Evolutionary conservation across 2,888 invertebrate species (phyloP).

Genomic region (Hylaea fasciaria): DNA sequence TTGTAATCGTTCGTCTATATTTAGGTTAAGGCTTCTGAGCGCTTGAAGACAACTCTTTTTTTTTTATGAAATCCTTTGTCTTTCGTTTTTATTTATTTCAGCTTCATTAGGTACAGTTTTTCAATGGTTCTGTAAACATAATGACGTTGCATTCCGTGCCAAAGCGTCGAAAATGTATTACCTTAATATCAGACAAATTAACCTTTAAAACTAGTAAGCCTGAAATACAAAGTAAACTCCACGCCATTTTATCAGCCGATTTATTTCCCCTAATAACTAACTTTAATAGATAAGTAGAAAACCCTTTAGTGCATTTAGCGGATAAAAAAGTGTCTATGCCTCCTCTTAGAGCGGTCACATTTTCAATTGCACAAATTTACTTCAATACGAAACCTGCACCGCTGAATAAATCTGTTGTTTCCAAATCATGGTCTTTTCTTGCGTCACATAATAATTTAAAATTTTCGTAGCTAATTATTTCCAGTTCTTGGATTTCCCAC

Average conservation of each 20-base stretch:
- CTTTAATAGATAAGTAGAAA: background rate
- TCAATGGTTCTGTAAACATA: no score
- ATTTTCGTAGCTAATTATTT: conserved; percentile 32
- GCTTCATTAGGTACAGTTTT: conserved; percentile 1
- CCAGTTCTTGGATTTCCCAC: conserved; percentile 33
- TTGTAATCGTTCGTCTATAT: conserved; percentile 75
- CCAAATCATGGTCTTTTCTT: conserved; percentile 34
- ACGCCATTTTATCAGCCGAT: conserved; percentile 3
- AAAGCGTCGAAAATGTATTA: background rate
- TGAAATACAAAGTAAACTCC: background rate
- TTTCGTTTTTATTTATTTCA: conserved; percentile 33
- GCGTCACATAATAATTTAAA: conserved; percentile 35
- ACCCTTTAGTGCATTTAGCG: background rate
- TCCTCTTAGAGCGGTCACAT: conserved; percentile 1
- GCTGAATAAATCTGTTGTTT: conserved; percentile 32
- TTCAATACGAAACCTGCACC: conserved; percentile 23
- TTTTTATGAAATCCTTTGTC: conserved; percentile 43
- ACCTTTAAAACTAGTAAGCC: background rate
- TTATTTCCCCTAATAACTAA: conserved; percentile 1
- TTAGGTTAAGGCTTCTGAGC: conserved; percentile 77
- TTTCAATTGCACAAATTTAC: conserved; percentile 16
- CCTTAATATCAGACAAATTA: background rate
- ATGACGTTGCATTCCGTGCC: background rate
- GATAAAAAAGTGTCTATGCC: conserved; percentile 12
- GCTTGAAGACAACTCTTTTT: conserved; percentile 51